A percentile compares a stretch with the other conserved stretches of the same genome.
Conservation (phyloP, 2,113 vertebrate genomes). For the Myiopsitta monachus region DNA sequence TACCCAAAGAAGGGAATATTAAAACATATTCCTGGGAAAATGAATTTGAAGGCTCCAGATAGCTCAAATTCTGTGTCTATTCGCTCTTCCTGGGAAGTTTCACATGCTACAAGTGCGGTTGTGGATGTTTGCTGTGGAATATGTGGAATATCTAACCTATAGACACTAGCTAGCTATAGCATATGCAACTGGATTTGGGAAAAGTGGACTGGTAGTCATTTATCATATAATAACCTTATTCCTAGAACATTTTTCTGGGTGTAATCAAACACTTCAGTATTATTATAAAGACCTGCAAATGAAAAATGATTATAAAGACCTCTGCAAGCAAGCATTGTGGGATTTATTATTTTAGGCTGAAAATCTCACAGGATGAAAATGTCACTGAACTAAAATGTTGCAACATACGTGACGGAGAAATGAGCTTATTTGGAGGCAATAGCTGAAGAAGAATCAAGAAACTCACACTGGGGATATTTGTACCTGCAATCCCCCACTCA, state of each 20-base stretch:
- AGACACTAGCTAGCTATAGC: neutral
- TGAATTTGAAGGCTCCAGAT: neutral
- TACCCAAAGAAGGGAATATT: neutral
- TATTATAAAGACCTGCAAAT: neutral
- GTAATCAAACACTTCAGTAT: neutral
- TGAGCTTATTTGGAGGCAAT: neutral
- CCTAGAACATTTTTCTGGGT: neutral
- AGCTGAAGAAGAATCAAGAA: neutral
- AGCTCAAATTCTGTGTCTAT: neutral
- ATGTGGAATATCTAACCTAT: neutral
- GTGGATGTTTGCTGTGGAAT: neutral
- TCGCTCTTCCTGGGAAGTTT: neutral
- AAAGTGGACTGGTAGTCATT: neutral
- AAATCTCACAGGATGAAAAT: constrained; percentile 3
- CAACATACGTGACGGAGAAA: neutral
- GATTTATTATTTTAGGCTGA: neutral
- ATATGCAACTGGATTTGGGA: neutral
- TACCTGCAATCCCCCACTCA: constrained; percentile 4
- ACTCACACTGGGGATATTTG: constrained; percentile 46
- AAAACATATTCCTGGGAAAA: neutral
- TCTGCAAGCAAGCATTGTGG: neutral
- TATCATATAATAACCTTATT: neutral
- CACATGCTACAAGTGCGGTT: neutral
- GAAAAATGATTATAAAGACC: neutral
- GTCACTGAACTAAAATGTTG: neutral